Conservation (phyloP, 2,888 invertebrate species). For the Pseudococcus longispinus region DNA sequence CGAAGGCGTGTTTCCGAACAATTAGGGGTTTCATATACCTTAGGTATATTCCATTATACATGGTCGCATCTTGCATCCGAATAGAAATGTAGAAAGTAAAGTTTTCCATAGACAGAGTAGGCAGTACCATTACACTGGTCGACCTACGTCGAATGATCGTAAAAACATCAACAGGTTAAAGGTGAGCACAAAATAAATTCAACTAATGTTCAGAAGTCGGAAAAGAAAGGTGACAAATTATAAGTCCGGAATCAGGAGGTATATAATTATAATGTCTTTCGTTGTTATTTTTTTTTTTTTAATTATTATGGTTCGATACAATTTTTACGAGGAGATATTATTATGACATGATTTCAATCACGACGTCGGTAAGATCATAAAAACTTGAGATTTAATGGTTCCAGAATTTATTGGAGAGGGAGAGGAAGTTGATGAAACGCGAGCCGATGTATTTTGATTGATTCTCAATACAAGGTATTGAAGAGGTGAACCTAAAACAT, state of each 20-base stretch:
- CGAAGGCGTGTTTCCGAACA: background rate
- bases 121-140: background rate
- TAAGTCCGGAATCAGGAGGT: background rate
- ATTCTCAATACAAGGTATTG: background rate
- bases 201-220: background rate
- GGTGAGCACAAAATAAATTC: background rate
- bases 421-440: background rate
- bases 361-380: background rate
- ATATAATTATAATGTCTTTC: background rate
- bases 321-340: background rate
- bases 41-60: background rate
- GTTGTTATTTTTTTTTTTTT: background rate
- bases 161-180: background rate
- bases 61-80: background rate
- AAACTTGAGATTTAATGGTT: background rate
- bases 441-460: background rate
- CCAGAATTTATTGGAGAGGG: background rate
- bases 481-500: background rate
- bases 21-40: background rate
- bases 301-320: background rate
- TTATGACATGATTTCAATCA: background rate
- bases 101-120: background rate
- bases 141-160: background rate
- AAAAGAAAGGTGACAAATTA: constrained; percentile 9
- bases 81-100: constrained; percentile 8